These are phyloP conservation scores for Scarus forsteni DNA, from an alignment of 2,797 vertebrate genomes.

Conservation along the genomic window DNA sequence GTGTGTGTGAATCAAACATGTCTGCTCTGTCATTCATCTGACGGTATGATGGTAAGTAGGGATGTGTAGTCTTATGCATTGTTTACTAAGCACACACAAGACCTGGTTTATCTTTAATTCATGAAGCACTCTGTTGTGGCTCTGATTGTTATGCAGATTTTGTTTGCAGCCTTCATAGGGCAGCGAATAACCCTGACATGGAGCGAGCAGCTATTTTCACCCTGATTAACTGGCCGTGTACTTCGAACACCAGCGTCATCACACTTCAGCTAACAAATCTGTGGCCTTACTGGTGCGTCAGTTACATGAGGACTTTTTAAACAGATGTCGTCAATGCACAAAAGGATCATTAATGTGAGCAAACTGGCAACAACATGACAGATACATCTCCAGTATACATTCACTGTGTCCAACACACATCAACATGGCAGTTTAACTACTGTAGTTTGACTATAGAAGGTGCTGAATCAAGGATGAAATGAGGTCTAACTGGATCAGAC, in stretches of 20 bases:
- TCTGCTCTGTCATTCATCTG: constrained; percentile 38
- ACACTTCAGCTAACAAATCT: constrained; percentile 16
- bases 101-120: constrained; percentile 56
- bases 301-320: constrained; percentile 1
- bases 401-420: background rate
- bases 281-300: background rate
- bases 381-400: background rate
- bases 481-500: background rate
- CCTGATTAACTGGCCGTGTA: constrained; percentile 30
- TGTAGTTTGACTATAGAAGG: background rate
- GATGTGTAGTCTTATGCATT: constrained; percentile 15
- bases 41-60: constrained; percentile 45
- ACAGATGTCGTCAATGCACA: background rate
- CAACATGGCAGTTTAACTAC: background rate
- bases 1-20: constrained; percentile 52
- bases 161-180: constrained; percentile 50
- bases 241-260: background rate
- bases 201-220: constrained; percentile 37
- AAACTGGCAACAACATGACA: too few relatives aligned
- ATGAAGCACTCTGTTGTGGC: constrained; percentile 30
- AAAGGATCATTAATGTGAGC: too few relatives aligned
- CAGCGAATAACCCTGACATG: constrained; percentile 47
- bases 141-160: constrained; percentile 60
- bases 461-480: background rate
- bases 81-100: constrained; percentile 35